These are phyloP conservation scores for Pectinophora gossypiella DNA, from an alignment of 1,140 invertebrate genomes.

Conservation along the genomic window DNA sequence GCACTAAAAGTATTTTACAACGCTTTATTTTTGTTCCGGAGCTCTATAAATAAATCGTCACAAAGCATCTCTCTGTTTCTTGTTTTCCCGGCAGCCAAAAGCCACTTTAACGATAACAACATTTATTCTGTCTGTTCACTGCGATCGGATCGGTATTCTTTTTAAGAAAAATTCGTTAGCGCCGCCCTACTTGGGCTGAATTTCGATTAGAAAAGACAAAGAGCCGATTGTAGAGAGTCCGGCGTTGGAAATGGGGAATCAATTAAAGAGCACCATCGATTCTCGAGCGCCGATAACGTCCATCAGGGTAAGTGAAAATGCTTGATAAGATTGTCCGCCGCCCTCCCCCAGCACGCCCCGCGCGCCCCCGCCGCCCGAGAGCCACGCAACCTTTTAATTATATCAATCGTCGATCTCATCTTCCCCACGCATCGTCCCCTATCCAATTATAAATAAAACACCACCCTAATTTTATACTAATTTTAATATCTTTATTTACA, in stretches of 20 bases:
- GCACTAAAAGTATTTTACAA: neutral
- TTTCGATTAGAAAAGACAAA: conserved; percentile 64
- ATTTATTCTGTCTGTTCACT: conserved; percentile 23
- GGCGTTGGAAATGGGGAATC: conserved; percentile 43
- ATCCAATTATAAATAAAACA: conserved; percentile 7
- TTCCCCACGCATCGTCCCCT: neutral
- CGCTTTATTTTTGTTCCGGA: neutral
- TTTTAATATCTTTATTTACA: conserved; percentile 66
- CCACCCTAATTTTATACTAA: conserved; percentile 50
- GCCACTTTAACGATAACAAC: conserved; percentile 26
- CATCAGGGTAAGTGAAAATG: conserved; percentile 33
- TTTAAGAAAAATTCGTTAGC: conserved; percentile 50
- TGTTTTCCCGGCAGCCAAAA: conserved; percentile 19
- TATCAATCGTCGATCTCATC: conserved; percentile 22
- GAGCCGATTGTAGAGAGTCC: conserved; percentile 36
- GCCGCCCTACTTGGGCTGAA: conserved; percentile 36
- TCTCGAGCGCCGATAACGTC: conserved; percentile 43
- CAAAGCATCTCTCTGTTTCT: conserved; percentile 13
- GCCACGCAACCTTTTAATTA: conserved; percentile 43
- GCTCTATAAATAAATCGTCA: neutral
- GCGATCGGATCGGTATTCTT: conserved; percentile 21
- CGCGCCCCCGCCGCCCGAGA: conserved; percentile 16
- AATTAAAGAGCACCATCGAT: conserved; percentile 62
- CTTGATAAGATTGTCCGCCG: conserved; percentile 41
- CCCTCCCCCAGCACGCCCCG: conserved; percentile 14